Percentiles rank a stretch among this genome's conserved stretches.
phyloP scores from a whole-genome alignment of 2,888 invertebrate genomes.

The Beris morrisii region DNA sequence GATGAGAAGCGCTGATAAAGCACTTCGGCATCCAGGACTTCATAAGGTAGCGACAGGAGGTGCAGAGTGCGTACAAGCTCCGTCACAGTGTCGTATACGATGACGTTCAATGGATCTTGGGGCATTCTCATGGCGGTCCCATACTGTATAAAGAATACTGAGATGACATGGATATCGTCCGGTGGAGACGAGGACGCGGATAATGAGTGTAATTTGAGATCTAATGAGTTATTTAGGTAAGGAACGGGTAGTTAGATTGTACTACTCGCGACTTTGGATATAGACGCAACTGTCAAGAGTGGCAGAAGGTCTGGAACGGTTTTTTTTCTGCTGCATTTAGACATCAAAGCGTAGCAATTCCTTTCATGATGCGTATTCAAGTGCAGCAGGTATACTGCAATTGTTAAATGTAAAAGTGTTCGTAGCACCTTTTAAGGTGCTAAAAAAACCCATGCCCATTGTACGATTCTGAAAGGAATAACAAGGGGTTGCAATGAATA shows the following conservation, averaged over 20 bases:
- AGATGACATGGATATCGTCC: slow-evolving; percentile 29
- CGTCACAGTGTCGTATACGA: too few species aligned
- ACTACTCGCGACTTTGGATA: background rate
- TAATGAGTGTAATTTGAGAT: slow-evolving; percentile 32
- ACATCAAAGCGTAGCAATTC: slow-evolving; percentile 15
- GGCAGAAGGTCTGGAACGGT: background rate
- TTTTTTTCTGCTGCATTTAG: slow-evolving; percentile 5
- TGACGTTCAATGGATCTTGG: too few species aligned
- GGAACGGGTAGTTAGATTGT: slow-evolving; percentile 28
- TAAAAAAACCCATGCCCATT: too few species aligned
- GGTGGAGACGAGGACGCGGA: slow-evolving; percentile 15
- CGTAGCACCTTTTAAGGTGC: too few species aligned
- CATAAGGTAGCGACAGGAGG: background rate
- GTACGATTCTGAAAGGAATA: too few species aligned
- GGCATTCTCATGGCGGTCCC: background rate
- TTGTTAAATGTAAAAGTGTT: too few species aligned
- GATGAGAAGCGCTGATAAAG: slow-evolving; percentile 11
- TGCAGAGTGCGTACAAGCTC: slow-evolving; percentile 1
- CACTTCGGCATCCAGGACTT: slow-evolving; percentile 7
- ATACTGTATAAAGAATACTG: slow-evolving; percentile 19
- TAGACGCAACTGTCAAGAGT: background rate
- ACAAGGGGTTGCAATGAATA: too few species aligned
- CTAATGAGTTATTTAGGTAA: slow-evolving; percentile 34
- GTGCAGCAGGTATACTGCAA: too few species aligned
- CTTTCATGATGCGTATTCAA: too few species aligned